Base-by-base conservation (phyloP, 2,888 invertebrate species). In the Tetropium fuscum region DNA sequence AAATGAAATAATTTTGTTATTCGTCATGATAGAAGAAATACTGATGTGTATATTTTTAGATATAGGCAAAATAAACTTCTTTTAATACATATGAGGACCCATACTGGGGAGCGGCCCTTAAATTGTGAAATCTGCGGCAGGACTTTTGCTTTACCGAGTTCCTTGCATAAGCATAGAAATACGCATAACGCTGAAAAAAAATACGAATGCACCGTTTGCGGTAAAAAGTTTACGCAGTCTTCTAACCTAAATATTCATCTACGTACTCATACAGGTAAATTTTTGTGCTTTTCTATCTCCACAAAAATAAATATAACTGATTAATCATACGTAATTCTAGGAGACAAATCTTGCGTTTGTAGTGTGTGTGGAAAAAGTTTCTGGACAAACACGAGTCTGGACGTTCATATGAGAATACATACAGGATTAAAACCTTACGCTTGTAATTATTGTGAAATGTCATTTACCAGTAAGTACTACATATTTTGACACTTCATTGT, bases 51-150 rank as follows among this genome's bases (percentile, higher is more conserved):
- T 18, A 30, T 40, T 71, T 73, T 22, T 60, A 79, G 78, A 25
- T 82, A 80, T 62, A 76, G 74, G 62, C 77, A 78, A 51, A 77
- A 78, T 57, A 80, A 80, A 64, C 69, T 77, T 34, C 60, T 81
- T 4, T 45, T 72, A 6, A 67, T 78, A 18, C 82, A 82, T 66
- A 73, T 81, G 74, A 63, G 81, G 30, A 74, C 74, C 2, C 82
- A 82, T 67, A 80, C 80, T 1, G 82, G 82, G 2, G 80, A 81
- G 62, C 63, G 79, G 38, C 81, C 81, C 4, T 64, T 79, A 8
- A 78, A 70, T 62, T 82, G 82, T 63, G 80, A 80, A 54, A 75
- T 78, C 18, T 82, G 82, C 55, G 76, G 76, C 4, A 75, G 76
- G 48, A 75, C 73, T 5, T 82, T 81, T 66, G 76, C 79, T 2